Evolutionary conservation across 2,888 invertebrate genomes (phyloP), one percentile per base, ranked within the genome.

Genomic region (Leptopilina drosophilae): DNA sequence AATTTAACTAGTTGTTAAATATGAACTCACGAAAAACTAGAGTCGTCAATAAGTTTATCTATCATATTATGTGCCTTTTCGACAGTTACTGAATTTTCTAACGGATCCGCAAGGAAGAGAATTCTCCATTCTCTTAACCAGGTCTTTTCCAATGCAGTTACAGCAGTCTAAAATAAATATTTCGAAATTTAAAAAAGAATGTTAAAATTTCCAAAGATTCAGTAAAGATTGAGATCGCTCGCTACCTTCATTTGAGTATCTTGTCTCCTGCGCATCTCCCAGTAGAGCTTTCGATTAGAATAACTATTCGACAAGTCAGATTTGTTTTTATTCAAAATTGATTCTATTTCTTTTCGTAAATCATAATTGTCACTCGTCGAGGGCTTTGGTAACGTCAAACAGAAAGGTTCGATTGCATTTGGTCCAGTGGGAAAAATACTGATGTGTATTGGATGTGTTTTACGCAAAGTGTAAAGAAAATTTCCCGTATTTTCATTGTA

Each of bases 101-200:
- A 79, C 49, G 94, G 92, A 86, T 94, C 94, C 4, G 95, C 95
- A 6, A 94, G 92, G 14, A 95, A 92, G 75, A 95, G 90, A 84
- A 94, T 91, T 82, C 94, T 93, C 94, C 94, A 95, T 42, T 94
- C 94, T 64, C 93, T 93, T 0, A 95, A 91, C 95, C 95, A 95
- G 53, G 93, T 92, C 14, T 92, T 92, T 84, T 95, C 94, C 89
- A 95, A 93, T 77, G 94, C 93, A 66, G 93, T 92, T 42, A 95
- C 92, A 7, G 94, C 93, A 85, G 92, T 92, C 95, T 95, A 67
- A 64, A 83, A 65, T 9, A n/a, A 62, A 59, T 59, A 11, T 12
- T 1, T 26, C 15, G 6, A 15, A 56, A 14, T 73, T 40, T 53
- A 53, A 59, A 64, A 62, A 81, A 59, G 59, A 66, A 81, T 67